Evolutionary conservation across 2,888 invertebrate genomes (phyloP).

Genomic region (Sceliomorpha sp.): DNA sequence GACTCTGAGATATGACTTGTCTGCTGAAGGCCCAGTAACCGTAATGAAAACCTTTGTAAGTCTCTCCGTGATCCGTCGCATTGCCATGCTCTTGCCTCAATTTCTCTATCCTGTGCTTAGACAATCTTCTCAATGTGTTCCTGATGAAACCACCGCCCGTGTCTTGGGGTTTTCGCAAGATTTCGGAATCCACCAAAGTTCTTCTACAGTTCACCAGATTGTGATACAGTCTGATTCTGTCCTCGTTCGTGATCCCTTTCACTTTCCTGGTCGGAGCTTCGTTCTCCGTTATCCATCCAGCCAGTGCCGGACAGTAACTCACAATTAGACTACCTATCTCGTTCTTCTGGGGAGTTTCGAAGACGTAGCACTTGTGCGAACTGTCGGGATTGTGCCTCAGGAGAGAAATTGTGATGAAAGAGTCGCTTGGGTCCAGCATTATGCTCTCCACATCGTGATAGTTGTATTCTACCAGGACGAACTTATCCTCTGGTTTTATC

Average conservation of each 20-base stretch:
- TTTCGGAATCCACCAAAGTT: constrained; percentile 90
- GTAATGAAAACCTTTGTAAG: constrained; percentile 92
- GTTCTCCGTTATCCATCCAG: constrained; percentile 90
- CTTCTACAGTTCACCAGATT: constrained; percentile 92
- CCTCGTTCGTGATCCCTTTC: constrained; percentile 91
- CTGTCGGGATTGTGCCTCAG: constrained; percentile 86
- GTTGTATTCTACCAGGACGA: constrained; percentile 93
- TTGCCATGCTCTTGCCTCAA: constrained; percentile 81
- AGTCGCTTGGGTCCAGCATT: constrained; percentile 94
- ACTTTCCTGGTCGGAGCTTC: constrained; percentile 84
- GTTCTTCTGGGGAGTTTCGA: constrained; percentile 93
- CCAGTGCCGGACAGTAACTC: constrained; percentile 92
- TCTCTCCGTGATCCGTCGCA: constrained; percentile 84
- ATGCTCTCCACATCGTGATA: constrained; percentile 95
- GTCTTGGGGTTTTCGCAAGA: constrained; percentile 91
- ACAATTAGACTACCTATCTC: constrained; percentile 96
- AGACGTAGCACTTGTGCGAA: constrained; percentile 93
- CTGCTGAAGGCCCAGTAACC: constrained; percentile 96
- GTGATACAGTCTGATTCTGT: constrained; percentile 92
- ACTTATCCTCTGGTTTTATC: constrained; percentile 95
- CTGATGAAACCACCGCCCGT: constrained; percentile 91
- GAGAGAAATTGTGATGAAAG: constrained; percentile 93
- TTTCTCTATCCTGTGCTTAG: constrained; percentile 91
- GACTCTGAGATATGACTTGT: constrained; percentile 88
- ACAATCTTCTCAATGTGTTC: constrained; percentile 92